Evolutionary conservation across 2,113 vertebrate species (phyloP), one percentile per base, ranked within the genome.

Genomic region (Oostethus manadensis): DNA sequence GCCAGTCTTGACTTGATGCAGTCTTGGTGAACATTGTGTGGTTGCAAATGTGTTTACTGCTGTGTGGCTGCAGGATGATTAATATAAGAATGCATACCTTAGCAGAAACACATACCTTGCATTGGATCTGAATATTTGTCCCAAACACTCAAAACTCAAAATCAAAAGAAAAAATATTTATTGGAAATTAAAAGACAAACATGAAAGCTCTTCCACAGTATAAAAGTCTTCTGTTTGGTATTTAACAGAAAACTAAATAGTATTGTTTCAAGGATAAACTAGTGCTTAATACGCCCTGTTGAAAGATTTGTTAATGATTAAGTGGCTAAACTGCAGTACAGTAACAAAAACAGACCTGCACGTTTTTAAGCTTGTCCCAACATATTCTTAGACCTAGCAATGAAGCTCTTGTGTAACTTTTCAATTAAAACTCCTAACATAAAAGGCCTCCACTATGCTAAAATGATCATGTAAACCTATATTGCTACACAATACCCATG

Each of bases 131-230:
- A 3, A 14, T 42, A 14, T 42, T 29, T 29, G 3, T 33, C 14
- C 33, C 53, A 55, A 40, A 40, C 18, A 55, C 26, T 49, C 22
- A 20, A 51, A 62, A 56, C 20, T 23, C 62, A 53, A 60, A 78
- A 74, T 71, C 49, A 73, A 76, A 83, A 66, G 38, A 42, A 62
- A 64, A 71, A 18, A 14, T 8, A 65, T 79, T 82, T 84, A 84
- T 81, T 82, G 78, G 78, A 84, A 83, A 84, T 82, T 29, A 87
- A 80, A 77, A 78, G 71, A 81, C 62, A 70, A 51, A 76, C 35
- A 60, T 67, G 57, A 66, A 71, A 80, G 71, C 68, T 73, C 29
- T 70, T 29, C 35, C 68, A 80, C 60, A 67, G 75, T 81, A 86
- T 59, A 85, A 86, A 85, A 83, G 51, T 65, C 49, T 61, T 70